A percentile compares a stretch with the other conserved stretches of the same genome.
Conservation (phyloP, 2,888 invertebrate species). For the Amitus sp. region DNA sequence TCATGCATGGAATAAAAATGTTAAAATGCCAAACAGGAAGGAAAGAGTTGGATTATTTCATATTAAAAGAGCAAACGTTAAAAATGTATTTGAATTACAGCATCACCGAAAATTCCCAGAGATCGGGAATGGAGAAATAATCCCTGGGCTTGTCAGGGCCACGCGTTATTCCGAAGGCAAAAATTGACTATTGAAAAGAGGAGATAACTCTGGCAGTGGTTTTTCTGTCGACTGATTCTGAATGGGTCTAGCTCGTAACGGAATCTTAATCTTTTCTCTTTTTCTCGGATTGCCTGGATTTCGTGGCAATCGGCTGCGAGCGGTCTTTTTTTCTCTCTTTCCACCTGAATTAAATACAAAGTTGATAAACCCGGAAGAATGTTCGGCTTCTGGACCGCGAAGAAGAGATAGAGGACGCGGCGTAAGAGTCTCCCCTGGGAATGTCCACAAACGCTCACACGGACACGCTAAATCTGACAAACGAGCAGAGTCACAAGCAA, state of each 20-base stretch:
- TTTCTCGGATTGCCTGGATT: slow-evolving; percentile 32
- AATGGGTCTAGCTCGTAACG: slow-evolving; percentile 32
- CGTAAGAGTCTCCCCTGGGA: slow-evolving; percentile 44
- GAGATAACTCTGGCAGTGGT: slow-evolving; percentile 23
- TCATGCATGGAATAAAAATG: too few species aligned
- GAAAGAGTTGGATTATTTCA: too few species aligned
- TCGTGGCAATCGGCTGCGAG: slow-evolving; percentile 29
- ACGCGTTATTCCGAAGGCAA: background rate
- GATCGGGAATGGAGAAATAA: background rate
- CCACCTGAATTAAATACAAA: slow-evolving; percentile 52
- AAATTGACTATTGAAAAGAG: slow-evolving; percentile 2
- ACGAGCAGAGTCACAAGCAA: slow-evolving; percentile 28
- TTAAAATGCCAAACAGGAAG: too few species aligned
- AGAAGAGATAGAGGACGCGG: too few species aligned
- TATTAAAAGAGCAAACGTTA: too few species aligned
- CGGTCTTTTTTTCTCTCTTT: slow-evolving; percentile 26
- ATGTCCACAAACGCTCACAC: slow-evolving; percentile 37
- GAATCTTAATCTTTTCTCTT: slow-evolving; percentile 31
- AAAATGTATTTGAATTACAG: too few species aligned
- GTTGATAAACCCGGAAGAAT: slow-evolving; percentile 55
- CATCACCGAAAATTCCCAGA: background rate
- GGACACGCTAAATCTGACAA: slow-evolving; percentile 38
- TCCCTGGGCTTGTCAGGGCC: too few species aligned
- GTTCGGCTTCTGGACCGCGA: slow-evolving; percentile 49
- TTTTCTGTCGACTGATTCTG: slow-evolving; percentile 29